phyloP scores from a whole-genome alignment of 2,888 invertebrate genomes.

The Limenitis camilla region DNA sequence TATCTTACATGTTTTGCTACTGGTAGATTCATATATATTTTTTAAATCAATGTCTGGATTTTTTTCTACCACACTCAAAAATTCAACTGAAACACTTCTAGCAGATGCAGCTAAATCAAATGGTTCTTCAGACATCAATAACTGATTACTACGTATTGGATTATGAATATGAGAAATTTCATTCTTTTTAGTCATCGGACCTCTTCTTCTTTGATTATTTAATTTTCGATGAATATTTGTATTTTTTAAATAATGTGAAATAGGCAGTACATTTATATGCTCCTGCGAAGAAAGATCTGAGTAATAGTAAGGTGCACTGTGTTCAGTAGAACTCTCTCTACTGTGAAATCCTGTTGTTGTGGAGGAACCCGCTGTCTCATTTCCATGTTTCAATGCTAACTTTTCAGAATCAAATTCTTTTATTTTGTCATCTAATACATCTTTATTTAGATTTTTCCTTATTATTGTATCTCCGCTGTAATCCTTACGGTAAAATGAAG shows the following conservation, averaged over 20 bases:
- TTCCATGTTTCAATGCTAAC: slow-evolving; percentile 41
- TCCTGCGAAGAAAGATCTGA: slow-evolving; percentile 80
- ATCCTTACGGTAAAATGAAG: slow-evolving; percentile 68
- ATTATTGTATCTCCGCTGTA: slow-evolving; percentile 51
- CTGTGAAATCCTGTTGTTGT: slow-evolving; percentile 72
- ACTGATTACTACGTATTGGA: slow-evolving; percentile 73
- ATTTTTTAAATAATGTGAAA: slow-evolving; percentile 66
- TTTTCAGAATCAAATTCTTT: slow-evolving; percentile 67
- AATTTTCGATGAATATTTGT: slow-evolving; percentile 72
- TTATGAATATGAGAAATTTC: slow-evolving; percentile 84
- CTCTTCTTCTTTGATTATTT: slow-evolving; percentile 83
- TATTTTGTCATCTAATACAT: slow-evolving; percentile 55
- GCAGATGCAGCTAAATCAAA: slow-evolving; percentile 74
- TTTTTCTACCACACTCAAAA: slow-evolving; percentile 79
- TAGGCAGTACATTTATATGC: slow-evolving; percentile 62
- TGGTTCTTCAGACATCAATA: slow-evolving; percentile 46
- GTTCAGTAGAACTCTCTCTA: slow-evolving; percentile 77
- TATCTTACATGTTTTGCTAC: slow-evolving; percentile 74
- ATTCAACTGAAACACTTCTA: slow-evolving; percentile 78
- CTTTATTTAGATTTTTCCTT: slow-evolving; percentile 63
- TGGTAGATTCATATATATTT: slow-evolving; percentile 82
- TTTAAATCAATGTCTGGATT: slow-evolving; percentile 79
- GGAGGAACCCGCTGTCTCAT: slow-evolving; percentile 50
- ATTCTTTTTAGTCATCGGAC: slow-evolving; percentile 74
- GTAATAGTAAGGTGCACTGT: slow-evolving; percentile 89